Base-by-base conservation (phyloP, 1,140 invertebrate species). In the Zaprionus inermis region DNA sequence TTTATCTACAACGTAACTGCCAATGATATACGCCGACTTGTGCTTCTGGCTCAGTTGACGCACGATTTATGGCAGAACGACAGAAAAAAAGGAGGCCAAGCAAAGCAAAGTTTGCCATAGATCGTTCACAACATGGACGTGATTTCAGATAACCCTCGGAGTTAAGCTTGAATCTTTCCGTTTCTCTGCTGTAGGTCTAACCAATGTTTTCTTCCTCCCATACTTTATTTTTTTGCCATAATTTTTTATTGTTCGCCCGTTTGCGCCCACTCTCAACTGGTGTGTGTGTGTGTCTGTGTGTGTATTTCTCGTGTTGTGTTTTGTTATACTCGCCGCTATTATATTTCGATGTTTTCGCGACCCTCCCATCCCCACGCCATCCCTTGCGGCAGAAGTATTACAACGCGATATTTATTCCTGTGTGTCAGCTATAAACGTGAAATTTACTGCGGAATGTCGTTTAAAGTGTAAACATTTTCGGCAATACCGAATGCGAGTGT, bases 381-480 rank as follows among this genome's bases (percentile, higher is more conserved):
- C 60, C 51, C 32, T 18, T 12, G 18, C 12, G 10, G n/a, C 9
- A 60, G 34, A 38, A 66, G 70, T 72, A 72, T 76, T 67, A 76
- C 70, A 60, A 67, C 56, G 69, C 69, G 80, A 89, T 89, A 88
- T 88, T 90, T 90, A 90, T 90, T 82, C 74, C 72, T 90, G 77
- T 90, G 82, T 90, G 86, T 75, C 77, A 83, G 86, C 86, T 79
- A 90, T 90, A 90, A 90, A 90, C 81, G 86, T 86, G 72, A 90
- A 90, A 90, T 90, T 90, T 86, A 90, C 86, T 80, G 78, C 80
- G 78, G 86, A 90, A 90, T 90, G 86, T 86, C 88, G 86, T 90
- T 90, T 90, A 80, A 83, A 90, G 81, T 90, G 76, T 79, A 86
- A 90, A 82, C 78, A 74, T 75, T 77, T 66, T 72, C 52, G 49